Percentiles rank a stretch among this genome's conserved stretches.
These are phyloP conservation scores for Enteromius viviparus DNA, from an alignment of 2,797 vertebrate species.

Conservation along the genomic window DNA sequence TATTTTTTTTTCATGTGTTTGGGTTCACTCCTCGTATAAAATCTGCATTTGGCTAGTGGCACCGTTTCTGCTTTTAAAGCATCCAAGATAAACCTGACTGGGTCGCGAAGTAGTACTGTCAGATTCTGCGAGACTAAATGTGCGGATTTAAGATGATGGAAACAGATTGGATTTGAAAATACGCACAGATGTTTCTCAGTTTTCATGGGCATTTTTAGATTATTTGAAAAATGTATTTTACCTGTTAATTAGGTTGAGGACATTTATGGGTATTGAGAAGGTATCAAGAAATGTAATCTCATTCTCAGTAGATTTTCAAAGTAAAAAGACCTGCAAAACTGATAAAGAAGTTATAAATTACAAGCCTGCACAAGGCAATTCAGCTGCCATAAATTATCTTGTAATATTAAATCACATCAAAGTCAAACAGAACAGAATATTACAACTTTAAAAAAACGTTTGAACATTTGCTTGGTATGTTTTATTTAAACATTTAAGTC, in stretches of 20 bases:
- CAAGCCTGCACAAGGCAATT: not conserved
- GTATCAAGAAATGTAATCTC: not conserved
- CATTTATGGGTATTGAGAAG: not conserved
- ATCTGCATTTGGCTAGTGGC: conserved; percentile 59
- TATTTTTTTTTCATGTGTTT: conserved; percentile 26
- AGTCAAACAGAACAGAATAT: not conserved
- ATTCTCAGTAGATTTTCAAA: not conserved
- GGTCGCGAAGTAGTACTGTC: conserved; percentile 51
- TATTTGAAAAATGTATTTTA: not conserved
- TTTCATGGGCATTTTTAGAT: conserved; percentile 21
- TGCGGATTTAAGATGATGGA: conserved; percentile 42
- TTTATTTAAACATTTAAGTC: no score
- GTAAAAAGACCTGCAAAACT: not conserved
- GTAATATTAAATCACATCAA: not conserved
- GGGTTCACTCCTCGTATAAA: conserved; percentile 56
- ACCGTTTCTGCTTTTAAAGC: conserved; percentile 60
- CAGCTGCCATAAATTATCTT: not conserved
- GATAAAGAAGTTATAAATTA: not conserved
- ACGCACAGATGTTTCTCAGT: conserved; percentile 55
- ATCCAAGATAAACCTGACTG: conserved; percentile 57
- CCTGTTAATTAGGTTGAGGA: conserved; percentile 3
- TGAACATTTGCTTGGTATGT: no score
- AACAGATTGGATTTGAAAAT: conserved; percentile 40
- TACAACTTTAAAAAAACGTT: not conserved
- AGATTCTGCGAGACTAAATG: conserved; percentile 63